Conservation (phyloP, 2,797 vertebrate species). For the Bradypodion ventrale region DNA sequence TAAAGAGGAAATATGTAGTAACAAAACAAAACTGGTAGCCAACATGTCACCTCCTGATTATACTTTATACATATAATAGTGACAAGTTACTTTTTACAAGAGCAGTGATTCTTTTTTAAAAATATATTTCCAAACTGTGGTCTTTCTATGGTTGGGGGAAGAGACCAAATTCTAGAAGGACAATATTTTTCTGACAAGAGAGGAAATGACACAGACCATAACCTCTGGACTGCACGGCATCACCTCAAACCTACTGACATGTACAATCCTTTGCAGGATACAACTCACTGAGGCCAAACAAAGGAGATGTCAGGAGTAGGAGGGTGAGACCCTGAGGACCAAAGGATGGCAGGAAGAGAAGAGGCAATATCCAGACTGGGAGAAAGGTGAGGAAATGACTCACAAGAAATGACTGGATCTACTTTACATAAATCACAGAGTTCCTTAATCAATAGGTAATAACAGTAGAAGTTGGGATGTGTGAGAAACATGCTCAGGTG, state of each 20-base stretch:
- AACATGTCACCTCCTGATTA: not conserved
- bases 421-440: not conserved
- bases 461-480: too few species aligned
- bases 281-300: not conserved
- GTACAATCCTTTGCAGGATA: not conserved
- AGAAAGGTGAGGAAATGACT: slow-evolving; percentile 21
- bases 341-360: not conserved
- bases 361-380: not conserved
- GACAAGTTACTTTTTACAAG: not conserved
- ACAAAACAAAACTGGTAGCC: not conserved
- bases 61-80: not conserved
- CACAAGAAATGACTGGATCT: not conserved
- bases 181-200: not conserved
- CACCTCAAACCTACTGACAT: not conserved
- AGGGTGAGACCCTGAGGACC: not conserved
- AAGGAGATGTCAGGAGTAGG: not conserved
- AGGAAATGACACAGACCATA: not conserved
- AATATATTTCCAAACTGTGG: not conserved
- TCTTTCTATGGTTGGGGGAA: not conserved
- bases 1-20: not conserved
- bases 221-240: not conserved
- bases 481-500: too few species aligned
- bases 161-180: not conserved
- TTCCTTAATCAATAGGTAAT: not conserved
- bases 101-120: not conserved